phyloP scores from a whole-genome alignment of 2,113 vertebrate genomes.

The Mesoclemmys tuberculata region DNA sequence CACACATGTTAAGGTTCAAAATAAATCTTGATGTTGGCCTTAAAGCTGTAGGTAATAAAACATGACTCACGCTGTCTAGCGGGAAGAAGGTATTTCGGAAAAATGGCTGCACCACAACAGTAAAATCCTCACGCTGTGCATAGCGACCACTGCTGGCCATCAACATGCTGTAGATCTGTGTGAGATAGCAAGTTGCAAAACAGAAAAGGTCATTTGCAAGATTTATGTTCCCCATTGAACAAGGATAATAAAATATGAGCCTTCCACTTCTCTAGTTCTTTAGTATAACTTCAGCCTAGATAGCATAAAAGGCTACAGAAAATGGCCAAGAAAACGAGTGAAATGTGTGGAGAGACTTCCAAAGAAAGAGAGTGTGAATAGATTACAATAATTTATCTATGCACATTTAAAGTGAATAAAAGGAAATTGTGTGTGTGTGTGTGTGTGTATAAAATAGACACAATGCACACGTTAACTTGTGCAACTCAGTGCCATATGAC shows the following conservation, averaged over 20 bases:
- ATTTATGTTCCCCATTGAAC: background rate
- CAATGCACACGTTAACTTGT: background rate
- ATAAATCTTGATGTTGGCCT: background rate
- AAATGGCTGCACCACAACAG: constrained; percentile 87
- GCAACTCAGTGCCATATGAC: background rate
- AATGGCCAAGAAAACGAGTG: background rate
- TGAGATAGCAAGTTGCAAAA: background rate
- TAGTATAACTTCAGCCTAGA: background rate
- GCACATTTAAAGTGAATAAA: background rate
- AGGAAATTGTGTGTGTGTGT: background rate
- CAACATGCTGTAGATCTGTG: constrained; percentile 39
- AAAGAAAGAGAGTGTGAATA: background rate
- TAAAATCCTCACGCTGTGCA: constrained; percentile 84
- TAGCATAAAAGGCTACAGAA: background rate
- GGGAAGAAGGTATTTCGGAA: constrained; percentile 85
- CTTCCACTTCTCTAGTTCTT: background rate
- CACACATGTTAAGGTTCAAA: background rate
- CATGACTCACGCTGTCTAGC: constrained; percentile 78
- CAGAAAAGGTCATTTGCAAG: background rate
- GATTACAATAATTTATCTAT: background rate
- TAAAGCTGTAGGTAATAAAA: background rate
- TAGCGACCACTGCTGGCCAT: constrained; percentile 79
- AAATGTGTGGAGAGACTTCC: background rate
- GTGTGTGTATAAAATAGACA: accelerated
- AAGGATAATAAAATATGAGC: background rate